Evolutionary conservation across 1,140 invertebrate genomes (phyloP).

Genomic region (Drosophila novamexicana): DNA sequence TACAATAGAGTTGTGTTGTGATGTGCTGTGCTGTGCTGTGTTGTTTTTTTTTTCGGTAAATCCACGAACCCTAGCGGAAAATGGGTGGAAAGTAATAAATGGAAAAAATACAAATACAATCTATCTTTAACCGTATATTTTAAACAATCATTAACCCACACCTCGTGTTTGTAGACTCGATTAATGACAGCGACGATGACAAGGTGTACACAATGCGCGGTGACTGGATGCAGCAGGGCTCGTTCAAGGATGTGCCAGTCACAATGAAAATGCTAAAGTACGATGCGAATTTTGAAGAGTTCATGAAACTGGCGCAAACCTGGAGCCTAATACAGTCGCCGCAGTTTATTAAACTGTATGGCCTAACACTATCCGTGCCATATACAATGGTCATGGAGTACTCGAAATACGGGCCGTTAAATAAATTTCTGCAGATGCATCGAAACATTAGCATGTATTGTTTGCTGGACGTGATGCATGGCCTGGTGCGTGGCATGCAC

Average conservation of each 20-base stretch:
- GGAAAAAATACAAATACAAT: no score
- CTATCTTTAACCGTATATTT: no score
- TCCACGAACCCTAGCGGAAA: no score
- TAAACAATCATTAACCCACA: no score
- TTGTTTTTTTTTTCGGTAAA: no score
- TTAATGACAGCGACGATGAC: conserved; percentile 86
- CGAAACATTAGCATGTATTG: conserved; percentile 88
- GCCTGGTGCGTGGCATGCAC: conserved; percentile 90
- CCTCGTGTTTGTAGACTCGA: conserved; percentile 85
- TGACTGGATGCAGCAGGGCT: conserved; percentile 87
- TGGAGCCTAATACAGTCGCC: conserved; percentile 91
- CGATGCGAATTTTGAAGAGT: conserved; percentile 88
- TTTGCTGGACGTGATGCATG: conserved; percentile 91
- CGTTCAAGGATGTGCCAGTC: conserved; percentile 89
- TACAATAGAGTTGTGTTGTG: no score
- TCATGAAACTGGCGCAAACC: conserved; percentile 89
- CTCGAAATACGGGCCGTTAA: conserved; percentile 90
- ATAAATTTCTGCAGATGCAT: conserved; percentile 88
- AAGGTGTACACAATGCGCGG: conserved; percentile 88
- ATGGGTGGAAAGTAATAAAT: no score
- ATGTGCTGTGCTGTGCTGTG: no score
- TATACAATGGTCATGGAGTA: conserved; percentile 93
- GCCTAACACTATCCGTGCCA: conserved; percentile 89
- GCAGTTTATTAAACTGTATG: conserved; percentile 90
- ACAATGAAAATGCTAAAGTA: conserved; percentile 91